Evolutionary conservation across 2,113 vertebrate species (phyloP), one percentile per base, ranked within the genome.

Genomic region (Poecilia latipinna): DNA sequence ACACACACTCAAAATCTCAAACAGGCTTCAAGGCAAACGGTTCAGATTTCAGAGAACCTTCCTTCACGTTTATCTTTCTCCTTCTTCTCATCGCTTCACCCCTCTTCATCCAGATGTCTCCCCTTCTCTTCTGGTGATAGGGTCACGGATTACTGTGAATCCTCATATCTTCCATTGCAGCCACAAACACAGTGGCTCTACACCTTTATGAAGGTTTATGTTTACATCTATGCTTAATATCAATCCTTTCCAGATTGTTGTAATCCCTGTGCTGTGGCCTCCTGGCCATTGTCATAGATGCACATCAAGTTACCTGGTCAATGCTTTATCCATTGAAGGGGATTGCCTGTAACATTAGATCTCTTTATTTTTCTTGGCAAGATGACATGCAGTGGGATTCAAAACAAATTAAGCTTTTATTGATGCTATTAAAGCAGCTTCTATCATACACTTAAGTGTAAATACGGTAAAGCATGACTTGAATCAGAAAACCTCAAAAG

Each of bases 261-360:
- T 92, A 91, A 93, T 92, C 88, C 84, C 80, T 82, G 42, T 70
- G 74, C 61, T 72, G 75, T 84, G 85, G 82, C 87, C 88, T 83
- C 74, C 74, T 67, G 32, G 61, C 10, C 75, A 61, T 77, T 90
- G 90, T 85, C 82, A 81, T 78, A 80, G 69, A 80, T 88, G 82
- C 82, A 73, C 73, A 77, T 76, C 42, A 79, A 85, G 70, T 72
- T 68, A 32, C 74, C 68, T 68, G 88, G 77, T 84, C 88, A 80
- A 80, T 44, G 86, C 84, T 83, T 83, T 6, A 42, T 78, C 79
- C 84, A 70, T 81, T 35, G 79, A 26, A 80, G 60, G 62, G 64
- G 44, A 72, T 65, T 1, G 68, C 28, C 51, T 28, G 57, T 68
- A 80, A 87, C 75, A 73, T 72, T 66, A 80, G n/a, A 72, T 17